Percentiles rank a stretch among this genome's conserved stretches.
Evolutionary conservation across 2,888 invertebrate species (phyloP).

Genomic region (Hypena proboscidalis): DNA sequence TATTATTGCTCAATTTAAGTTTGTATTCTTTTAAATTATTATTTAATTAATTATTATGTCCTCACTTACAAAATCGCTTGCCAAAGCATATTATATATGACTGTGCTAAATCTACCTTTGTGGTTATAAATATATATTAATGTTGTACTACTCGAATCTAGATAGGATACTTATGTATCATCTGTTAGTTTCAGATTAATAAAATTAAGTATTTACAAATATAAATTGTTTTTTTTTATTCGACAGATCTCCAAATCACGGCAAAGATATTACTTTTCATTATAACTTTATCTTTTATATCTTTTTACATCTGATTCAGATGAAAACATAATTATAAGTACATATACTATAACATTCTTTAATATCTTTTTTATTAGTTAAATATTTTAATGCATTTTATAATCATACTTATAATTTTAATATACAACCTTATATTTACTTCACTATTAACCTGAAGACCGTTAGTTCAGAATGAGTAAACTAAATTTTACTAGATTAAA

Average conservation of each 20-base stretch:
- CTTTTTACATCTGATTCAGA: no score
- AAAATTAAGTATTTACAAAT: slow-evolving; percentile 84
- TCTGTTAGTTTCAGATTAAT: slow-evolving; percentile 85
- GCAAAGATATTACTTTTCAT: no score
- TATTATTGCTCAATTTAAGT: slow-evolving; percentile 38
- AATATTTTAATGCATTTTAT: no score
- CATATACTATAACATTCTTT: no score
- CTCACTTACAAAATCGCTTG: slow-evolving; percentile 58
- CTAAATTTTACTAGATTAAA: no score
- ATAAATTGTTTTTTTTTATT: slow-evolving; percentile 59
- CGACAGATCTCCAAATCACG: neutral
- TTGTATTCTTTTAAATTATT: slow-evolving; percentile 21
- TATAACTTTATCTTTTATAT: no score
- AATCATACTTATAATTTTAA: no score
- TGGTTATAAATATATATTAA: slow-evolving; percentile 78
- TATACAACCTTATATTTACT: no score
- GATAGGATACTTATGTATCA: slow-evolving; percentile 84
- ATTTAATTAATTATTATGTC: neutral
- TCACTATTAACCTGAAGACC: no score
- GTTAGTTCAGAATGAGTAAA: no score
- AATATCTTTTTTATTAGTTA: no score
- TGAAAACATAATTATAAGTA: no score
- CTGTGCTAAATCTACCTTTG: slow-evolving; percentile 80
- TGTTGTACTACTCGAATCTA: slow-evolving; percentile 77
- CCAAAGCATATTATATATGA: slow-evolving; percentile 38